Percentiles rank a stretch among this genome's conserved stretches.
Conservation (phyloP, 1,140 invertebrate genomes). For the Mylabris phalerata region DNA sequence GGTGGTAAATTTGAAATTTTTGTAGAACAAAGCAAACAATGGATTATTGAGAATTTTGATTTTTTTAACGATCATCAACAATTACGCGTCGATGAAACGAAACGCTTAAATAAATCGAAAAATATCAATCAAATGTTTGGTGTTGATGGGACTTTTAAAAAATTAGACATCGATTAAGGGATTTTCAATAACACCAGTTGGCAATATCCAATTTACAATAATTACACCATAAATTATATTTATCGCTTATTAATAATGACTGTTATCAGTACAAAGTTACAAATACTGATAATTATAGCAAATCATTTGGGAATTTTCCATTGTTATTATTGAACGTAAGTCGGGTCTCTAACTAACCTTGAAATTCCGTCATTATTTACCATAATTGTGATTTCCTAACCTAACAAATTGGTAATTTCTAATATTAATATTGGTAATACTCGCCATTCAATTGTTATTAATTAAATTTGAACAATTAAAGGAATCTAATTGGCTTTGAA, state of each 20-base stretch:
- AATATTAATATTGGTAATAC: too few species aligned
- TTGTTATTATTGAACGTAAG: not conserved
- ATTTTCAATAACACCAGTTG: not conserved
- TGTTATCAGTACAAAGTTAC: not conserved
- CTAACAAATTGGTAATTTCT: too few species aligned
- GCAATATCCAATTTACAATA: not conserved
- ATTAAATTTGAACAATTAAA: too few species aligned
- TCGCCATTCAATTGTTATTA: too few species aligned
- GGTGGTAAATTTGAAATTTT: constrained; percentile 5
- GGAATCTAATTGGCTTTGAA: too few species aligned
- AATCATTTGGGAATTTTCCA: not conserved
- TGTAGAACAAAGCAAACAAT: constrained; percentile 42
- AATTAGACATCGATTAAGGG: constrained; percentile 60
- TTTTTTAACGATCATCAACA: constrained; percentile 50
- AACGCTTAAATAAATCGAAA: constrained; percentile 55
- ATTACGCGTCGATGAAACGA: constrained; percentile 51
- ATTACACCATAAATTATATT: not conserved
- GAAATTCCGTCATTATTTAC: too few species aligned
- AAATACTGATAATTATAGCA: not conserved
- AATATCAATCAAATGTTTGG: constrained; percentile 54
- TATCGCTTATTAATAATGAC: not conserved
- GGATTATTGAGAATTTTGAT: constrained; percentile 42
- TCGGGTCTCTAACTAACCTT: too few species aligned
- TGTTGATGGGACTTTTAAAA: constrained; percentile 63
- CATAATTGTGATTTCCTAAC: too few species aligned